A percentile compares a stretch with the other conserved stretches of the same genome.
Conservation (phyloP, 2,888 invertebrate genomes). For the Hydrotaea diabolus region DNA sequence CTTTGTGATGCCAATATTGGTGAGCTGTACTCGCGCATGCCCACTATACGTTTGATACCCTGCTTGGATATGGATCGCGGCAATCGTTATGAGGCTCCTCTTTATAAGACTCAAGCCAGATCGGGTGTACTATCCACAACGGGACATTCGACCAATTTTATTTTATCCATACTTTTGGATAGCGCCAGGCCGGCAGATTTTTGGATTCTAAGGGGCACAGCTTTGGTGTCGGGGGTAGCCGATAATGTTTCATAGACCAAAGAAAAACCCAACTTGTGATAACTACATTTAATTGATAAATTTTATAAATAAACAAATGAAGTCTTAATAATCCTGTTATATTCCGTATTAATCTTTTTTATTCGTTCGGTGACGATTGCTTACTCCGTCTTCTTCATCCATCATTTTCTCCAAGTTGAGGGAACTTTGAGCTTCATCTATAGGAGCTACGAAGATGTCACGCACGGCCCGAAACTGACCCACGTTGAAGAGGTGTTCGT, state of each 20-base stretch:
- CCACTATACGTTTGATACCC: constrained; percentile 77
- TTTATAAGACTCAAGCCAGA: constrained; percentile 94
- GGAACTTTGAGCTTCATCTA: constrained; percentile 92
- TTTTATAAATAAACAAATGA: not conserved
- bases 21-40: constrained; percentile 78
- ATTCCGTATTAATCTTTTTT: not conserved
- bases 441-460: constrained; percentile 95
- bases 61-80: constrained; percentile 72
- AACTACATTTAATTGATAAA: not conserved
- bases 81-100: constrained; percentile 83
- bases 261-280: not conserved
- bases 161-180: constrained; percentile 88
- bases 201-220: constrained; percentile 95
- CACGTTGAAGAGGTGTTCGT: constrained; percentile 99
- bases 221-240: constrained; percentile 90
- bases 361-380: constrained; percentile 82
- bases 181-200: constrained; percentile 85
- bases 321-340: constrained; percentile 8
- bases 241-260: constrained; percentile 81
- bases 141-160: constrained; percentile 96
- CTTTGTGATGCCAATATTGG: constrained; percentile 88
- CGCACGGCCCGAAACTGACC: constrained; percentile 98
- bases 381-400: constrained; percentile 93
- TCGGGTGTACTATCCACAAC: constrained; percentile 94
- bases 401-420: constrained; percentile 93